A percentile compares a stretch with the other conserved stretches of the same genome.
phyloP scores from a whole-genome alignment of 2,888 invertebrate genomes.

The Himalopsyche japonica region DNA sequence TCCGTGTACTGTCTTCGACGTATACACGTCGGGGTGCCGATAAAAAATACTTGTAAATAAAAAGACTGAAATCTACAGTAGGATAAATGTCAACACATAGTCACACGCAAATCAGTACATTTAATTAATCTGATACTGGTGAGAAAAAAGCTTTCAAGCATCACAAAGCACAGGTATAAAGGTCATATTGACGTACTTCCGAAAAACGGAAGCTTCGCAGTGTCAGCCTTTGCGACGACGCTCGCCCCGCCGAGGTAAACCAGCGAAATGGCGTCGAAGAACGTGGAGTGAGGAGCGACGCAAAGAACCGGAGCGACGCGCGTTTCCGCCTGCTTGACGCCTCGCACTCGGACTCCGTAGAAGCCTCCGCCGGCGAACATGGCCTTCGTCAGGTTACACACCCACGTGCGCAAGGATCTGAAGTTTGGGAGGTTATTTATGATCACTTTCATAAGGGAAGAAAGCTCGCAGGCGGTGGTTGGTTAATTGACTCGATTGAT shows the following conservation, averaged over 20 bases:
- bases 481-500: too few relatives aligned
- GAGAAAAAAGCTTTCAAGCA: neutral
- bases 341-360: conserved; percentile 76
- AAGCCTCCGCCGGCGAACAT: conserved; percentile 83
- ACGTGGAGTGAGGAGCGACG: conserved; percentile 89
- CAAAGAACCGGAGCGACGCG: conserved; percentile 81
- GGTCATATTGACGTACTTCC: conserved; percentile 72
- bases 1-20: too few relatives aligned
- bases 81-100: too few relatives aligned
- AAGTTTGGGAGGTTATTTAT: neutral
- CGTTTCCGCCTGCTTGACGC: conserved; percentile 60
- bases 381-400: conserved; percentile 71
- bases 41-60: too few relatives aligned
- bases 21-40: too few relatives aligned
- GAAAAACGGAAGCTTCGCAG: conserved; percentile 79
- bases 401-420: conserved; percentile 67
- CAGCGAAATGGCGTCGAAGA: conserved; percentile 86
- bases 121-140: too few relatives aligned
- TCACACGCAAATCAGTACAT: too few relatives aligned
- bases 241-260: conserved; percentile 83
- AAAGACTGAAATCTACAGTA: too few relatives aligned
- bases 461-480: neutral
- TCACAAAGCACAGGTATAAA: neutral
- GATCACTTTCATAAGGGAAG: neutral
- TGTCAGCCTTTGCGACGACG: conserved; percentile 87